Base-by-base conservation (phyloP, 2,888 invertebrate species). In the Allygus modestus region DNA sequence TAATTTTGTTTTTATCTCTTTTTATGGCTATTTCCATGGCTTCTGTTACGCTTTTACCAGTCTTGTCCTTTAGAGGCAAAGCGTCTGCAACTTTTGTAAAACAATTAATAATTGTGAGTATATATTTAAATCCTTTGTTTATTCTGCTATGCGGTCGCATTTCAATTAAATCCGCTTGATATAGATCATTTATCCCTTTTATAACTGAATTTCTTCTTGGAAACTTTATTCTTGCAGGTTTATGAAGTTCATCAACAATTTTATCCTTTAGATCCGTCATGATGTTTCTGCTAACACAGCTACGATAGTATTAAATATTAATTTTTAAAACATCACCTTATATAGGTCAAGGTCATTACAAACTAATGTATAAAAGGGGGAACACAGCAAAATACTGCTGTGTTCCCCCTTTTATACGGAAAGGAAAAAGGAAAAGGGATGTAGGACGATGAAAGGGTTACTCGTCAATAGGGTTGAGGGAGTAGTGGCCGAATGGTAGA, bases 121-220 rank as follows among this genome's bases (percentile, higher is more conserved):
- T 84, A 17, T 65, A 79, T 28, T 43, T 84, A 33, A n/a, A 79
- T 37, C 61, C 43, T 31, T 84, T 77, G 20, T 84, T 84, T 33
- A 15, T 12, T 41, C 43, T 77, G 28, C 37, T 37, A 26, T 84
- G 69, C 2, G 83, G 83, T 2, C 37, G 46, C 65, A 86, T 71
- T 46, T 84, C 86, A 0, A 86, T 84, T 26, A 86, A 43, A 26
- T 85, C 86, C 7, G 84, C 84, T 65, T 86, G 75, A 26, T 71
- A 85, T 0, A 85, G 33, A 65, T 86, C 85, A 15, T 75, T 37
- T 17, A 75, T 51, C 17, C 85, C 83, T 82, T 83, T 86, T 15
- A 86, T 12, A 20, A 83, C 41, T 11, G 81, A 77, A 12, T 75
- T 65, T 26, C 81, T 12, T 1, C 75, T 46, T 9, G 54, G 31